A percentile compares a stretch with the other conserved stretches of the same genome.
These are phyloP conservation scores for Listronotus bonariensis DNA, from an alignment of 1,140 invertebrate species.

Conservation along the genomic window DNA sequence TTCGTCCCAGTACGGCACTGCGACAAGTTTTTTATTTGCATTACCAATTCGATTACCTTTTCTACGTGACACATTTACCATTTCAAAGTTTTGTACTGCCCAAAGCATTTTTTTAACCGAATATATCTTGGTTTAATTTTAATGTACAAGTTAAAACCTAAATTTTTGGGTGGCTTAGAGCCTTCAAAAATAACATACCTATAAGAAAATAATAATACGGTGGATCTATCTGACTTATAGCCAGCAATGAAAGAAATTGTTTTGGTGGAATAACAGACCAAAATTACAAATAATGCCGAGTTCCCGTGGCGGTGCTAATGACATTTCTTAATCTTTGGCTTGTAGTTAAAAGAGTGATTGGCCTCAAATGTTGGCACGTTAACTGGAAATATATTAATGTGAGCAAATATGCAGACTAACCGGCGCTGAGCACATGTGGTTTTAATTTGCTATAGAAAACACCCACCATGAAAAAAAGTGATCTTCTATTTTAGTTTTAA, in stretches of 20 bases:
- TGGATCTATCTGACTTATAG: too few species aligned
- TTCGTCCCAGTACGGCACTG: conserved; percentile 41
- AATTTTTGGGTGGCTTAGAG: too few species aligned
- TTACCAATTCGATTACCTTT: not conserved
- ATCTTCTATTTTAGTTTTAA: too few species aligned
- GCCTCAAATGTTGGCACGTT: conserved; percentile 46
- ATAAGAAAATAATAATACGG: too few species aligned
- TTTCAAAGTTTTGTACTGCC: too few species aligned
- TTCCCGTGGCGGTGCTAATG: conserved; percentile 4
- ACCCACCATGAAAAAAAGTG: conserved; percentile 29
- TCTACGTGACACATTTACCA: not conserved
- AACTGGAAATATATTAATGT: conserved; percentile 47
- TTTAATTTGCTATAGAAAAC: conserved; percentile 47
- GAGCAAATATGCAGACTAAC: conserved; percentile 42
- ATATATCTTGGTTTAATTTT: too few species aligned
- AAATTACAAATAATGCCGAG: not conserved
- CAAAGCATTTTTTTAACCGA: too few species aligned
- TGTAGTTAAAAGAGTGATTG: conserved; percentile 25
- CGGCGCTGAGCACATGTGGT: conserved; percentile 45
- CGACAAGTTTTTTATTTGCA: conserved; percentile 9
- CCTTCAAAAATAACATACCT: too few species aligned
- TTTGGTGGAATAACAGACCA: too few species aligned
- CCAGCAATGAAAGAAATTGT: too few species aligned
- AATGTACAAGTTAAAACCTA: too few species aligned
- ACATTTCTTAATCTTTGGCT: conserved; percentile 13